Percentiles rank a stretch among this genome's conserved stretches.
Evolutionary conservation across 1,140 invertebrate genomes (phyloP).

Genomic region (Drosophila triauraria): DNA sequence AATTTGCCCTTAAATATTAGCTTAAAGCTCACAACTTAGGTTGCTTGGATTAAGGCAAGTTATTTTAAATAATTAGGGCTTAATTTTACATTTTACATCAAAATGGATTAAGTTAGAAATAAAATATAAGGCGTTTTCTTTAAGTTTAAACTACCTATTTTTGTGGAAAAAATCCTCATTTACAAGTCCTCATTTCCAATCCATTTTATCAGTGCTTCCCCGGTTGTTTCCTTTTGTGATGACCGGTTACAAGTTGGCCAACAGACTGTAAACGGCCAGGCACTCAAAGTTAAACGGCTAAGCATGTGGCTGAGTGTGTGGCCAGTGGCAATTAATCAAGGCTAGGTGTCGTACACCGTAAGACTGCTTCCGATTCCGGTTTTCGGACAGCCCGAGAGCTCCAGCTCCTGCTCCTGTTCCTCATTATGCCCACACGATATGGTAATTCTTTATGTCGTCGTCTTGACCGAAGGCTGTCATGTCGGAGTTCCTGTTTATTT

Average conservation of each 20-base stretch:
- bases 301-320: conserved; percentile 45
- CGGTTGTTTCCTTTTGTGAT: conserved; percentile 19
- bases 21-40: too few relatives aligned
- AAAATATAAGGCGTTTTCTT: not conserved
- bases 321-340: conserved; percentile 48
- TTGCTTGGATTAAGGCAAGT: too few relatives aligned
- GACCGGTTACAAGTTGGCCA: conserved; percentile 34
- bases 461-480: not conserved
- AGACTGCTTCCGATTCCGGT: conserved; percentile 47
- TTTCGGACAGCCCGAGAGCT: conserved; percentile 3
- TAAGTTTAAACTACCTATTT: not conserved
- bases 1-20: too few relatives aligned
- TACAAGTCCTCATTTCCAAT: too few relatives aligned
- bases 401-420: not conserved
- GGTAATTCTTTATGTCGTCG: not conserved
- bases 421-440: conserved; percentile 30
- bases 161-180: too few relatives aligned
- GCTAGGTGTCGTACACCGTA: conserved; percentile 37
- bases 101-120: too few relatives aligned
- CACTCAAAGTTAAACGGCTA: conserved; percentile 37
- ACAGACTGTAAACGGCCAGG: conserved; percentile 46
- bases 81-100: too few relatives aligned
- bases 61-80: too few relatives aligned
- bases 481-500: conserved; percentile 1
- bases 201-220: conserved; percentile 15